Conservation (phyloP, 2,888 invertebrate genomes). For the Rhingia campestris region DNA sequence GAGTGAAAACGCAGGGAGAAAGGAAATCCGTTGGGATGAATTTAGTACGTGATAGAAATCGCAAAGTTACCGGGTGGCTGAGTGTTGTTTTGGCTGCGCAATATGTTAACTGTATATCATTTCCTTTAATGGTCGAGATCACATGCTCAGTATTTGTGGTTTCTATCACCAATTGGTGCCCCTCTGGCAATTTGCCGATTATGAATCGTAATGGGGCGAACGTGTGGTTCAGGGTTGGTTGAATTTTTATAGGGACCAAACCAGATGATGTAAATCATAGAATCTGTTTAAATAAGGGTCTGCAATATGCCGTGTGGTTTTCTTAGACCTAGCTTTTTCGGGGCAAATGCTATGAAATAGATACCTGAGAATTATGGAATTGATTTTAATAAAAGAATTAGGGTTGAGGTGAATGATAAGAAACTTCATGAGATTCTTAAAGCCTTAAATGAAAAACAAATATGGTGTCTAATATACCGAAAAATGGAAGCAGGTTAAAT, state of each 20-base stretch:
- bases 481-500: too few relatives aligned
- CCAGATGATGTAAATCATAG: not conserved
- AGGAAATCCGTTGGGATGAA: constrained; percentile 69
- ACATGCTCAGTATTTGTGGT: constrained; percentile 29
- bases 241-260: not conserved
- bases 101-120: constrained; percentile 69
- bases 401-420: too few relatives aligned
- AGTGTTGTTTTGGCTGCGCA: constrained; percentile 57
- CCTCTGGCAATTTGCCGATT: constrained; percentile 64
- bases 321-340: not conserved
- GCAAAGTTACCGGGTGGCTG: constrained; percentile 53
- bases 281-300: not conserved
- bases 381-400: too few relatives aligned
- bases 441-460: too few relatives aligned
- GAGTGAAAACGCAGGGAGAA: constrained; percentile 52
- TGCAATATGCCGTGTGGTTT: not conserved
- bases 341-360: too few relatives aligned
- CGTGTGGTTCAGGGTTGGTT: constrained; percentile 22
- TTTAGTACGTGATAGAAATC: constrained; percentile 71
- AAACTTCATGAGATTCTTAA: too few relatives aligned
- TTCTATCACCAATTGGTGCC: constrained; percentile 45
- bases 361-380: too few relatives aligned
- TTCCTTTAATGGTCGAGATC: constrained; percentile 54
- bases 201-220: constrained; percentile 67
- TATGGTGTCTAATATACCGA: too few relatives aligned